phyloP scores from a whole-genome alignment of 2,113 vertebrate genomes.

The Cercocebus atys region DNA sequence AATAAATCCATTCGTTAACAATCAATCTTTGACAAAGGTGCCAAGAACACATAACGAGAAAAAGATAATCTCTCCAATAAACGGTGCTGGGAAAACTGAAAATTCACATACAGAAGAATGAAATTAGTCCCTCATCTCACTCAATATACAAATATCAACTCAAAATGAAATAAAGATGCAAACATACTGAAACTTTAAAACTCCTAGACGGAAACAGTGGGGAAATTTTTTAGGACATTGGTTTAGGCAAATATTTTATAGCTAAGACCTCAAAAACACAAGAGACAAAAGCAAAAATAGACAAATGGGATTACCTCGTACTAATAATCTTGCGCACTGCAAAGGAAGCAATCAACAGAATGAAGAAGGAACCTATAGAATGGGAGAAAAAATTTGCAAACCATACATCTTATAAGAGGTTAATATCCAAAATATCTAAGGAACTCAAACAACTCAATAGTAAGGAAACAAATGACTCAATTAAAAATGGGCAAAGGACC shows the following conservation, averaged over 20 bases:
- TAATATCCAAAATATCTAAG: not conserved
- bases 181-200: not conserved
- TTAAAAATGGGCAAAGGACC: not conserved
- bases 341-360: not conserved
- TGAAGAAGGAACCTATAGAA: not conserved
- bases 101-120: not conserved
- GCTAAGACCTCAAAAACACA: not conserved
- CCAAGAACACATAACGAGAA: not conserved
- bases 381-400: not conserved
- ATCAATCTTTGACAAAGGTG: not conserved
- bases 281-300: not conserved
- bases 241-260: not conserved
- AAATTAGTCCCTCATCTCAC: not conserved
- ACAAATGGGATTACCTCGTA: not conserved
- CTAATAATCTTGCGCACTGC: not conserved
- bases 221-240: not conserved
- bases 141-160: not conserved
- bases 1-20: not conserved
- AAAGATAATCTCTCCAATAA: not conserved
- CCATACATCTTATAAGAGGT: not conserved
- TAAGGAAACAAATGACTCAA: not conserved
- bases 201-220: not conserved
- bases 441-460: not conserved
- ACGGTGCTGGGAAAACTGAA: not conserved
- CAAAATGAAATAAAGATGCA: not conserved